These are phyloP conservation scores for Leptoteleia sp. DNA, from an alignment of 1,140 invertebrate genomes.

Conservation along the genomic window DNA sequence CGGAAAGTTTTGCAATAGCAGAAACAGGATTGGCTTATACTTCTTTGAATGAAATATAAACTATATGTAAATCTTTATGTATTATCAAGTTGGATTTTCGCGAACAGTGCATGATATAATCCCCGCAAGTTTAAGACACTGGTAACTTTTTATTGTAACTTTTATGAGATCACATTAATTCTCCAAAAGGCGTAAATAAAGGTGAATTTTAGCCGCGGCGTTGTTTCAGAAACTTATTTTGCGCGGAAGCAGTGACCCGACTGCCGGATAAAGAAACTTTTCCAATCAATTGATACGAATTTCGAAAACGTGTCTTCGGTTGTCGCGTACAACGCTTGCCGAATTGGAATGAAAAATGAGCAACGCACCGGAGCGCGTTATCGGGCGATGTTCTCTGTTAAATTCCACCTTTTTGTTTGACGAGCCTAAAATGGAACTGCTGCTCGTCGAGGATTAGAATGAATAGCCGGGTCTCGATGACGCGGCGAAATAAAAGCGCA, in stretches of 20 bases:
- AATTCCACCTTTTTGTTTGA: slow-evolving; percentile 44
- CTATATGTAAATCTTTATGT: slow-evolving; percentile 68
- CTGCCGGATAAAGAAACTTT: slow-evolving; percentile 4
- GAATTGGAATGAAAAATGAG: slow-evolving; percentile 16
- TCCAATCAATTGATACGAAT: slow-evolving; percentile 35
- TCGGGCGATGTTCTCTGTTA: slow-evolving; percentile 14
- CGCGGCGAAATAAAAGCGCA: slow-evolving; percentile 61
- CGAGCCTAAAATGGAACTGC: slow-evolving; percentile 49
- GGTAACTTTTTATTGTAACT: slow-evolving; percentile 61
- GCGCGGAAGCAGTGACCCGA: neutral
- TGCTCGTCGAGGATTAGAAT: slow-evolving; percentile 53
- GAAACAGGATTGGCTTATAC: slow-evolving; percentile 56
- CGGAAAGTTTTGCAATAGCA: slow-evolving; percentile 44
- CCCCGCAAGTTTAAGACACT: slow-evolving; percentile 46
- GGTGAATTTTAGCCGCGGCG: slow-evolving; percentile 12
- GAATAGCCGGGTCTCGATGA: slow-evolving; percentile 54
- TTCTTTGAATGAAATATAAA: slow-evolving; percentile 57
- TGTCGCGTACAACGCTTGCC: slow-evolving; percentile 15
- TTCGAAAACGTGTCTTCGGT: neutral
- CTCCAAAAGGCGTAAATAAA: slow-evolving; percentile 43
- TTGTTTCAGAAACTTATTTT: slow-evolving; percentile 12
- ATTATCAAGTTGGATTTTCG: slow-evolving; percentile 58
- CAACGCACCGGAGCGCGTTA: neutral
- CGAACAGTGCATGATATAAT: slow-evolving; percentile 46
- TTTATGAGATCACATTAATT: slow-evolving; percentile 56